Conservation (phyloP, 2,888 invertebrate genomes). For the Glyphotaelius pellucidus region DNA sequence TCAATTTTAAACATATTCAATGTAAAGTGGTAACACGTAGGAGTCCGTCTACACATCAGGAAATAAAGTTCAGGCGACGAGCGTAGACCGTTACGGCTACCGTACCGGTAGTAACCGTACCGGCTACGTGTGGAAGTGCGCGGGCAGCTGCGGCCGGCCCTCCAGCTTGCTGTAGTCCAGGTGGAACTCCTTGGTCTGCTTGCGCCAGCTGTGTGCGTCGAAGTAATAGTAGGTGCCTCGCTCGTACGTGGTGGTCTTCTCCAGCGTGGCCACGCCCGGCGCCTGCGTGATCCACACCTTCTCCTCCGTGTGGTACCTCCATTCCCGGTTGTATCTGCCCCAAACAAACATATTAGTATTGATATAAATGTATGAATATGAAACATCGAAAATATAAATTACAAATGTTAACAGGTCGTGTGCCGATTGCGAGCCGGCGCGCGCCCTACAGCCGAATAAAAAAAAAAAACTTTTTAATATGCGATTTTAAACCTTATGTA, state of each 20-base stretch:
- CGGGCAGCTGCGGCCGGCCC: slow-evolving; percentile 90
- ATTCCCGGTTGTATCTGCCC: slow-evolving; percentile 95
- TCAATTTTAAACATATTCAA: slow-evolving; percentile 31
- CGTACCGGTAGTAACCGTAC: neutral
- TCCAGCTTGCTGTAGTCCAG: slow-evolving; percentile 99
- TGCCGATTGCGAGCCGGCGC: too few relatives aligned
- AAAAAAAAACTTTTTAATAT: too few relatives aligned
- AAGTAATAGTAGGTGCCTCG: slow-evolving; percentile 99
- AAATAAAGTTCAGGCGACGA: slow-evolving; percentile 28
- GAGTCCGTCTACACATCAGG: slow-evolving; percentile 3
- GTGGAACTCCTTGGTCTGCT: slow-evolving; percentile 99
- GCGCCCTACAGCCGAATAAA: too few relatives aligned
- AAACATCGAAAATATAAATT: neutral
- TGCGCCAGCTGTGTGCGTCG: slow-evolving; percentile 99
- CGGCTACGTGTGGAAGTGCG: slow-evolving; percentile 74
- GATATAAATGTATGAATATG: neutral
- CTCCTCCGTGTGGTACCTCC: slow-evolving; percentile 99
- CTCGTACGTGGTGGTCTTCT: slow-evolving; percentile 97
- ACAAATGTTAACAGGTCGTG: too few relatives aligned
- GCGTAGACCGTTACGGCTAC: slow-evolving; percentile 1
- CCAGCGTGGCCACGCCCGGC: slow-evolving; percentile 94
- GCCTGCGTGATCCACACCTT: slow-evolving; percentile 99
- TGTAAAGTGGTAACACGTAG: slow-evolving; percentile 29
- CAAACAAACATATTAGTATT: slow-evolving; percentile 61
- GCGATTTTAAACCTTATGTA: too few relatives aligned